A percentile compares a stretch with the other conserved stretches of the same genome.
phyloP scores from a whole-genome alignment of 2,797 vertebrate genomes.

The Gymnocypris eckloni region DNA sequence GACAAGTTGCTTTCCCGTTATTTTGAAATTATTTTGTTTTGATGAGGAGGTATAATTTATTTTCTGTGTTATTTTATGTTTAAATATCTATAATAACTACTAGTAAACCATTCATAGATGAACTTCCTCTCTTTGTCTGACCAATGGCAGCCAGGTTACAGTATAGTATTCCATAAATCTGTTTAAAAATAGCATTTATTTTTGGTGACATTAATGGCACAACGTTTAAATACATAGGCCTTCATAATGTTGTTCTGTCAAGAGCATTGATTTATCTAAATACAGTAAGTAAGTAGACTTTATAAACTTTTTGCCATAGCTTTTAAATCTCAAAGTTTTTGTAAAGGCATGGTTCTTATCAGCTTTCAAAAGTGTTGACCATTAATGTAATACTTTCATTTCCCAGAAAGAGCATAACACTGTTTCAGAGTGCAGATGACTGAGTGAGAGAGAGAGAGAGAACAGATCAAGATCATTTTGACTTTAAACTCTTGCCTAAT shows the following conservation, averaged over 20 bases:
- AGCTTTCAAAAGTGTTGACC: not conserved
- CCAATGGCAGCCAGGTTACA: not conserved
- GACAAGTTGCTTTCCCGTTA: not conserved
- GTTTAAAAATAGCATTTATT: not conserved
- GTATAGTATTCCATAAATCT: not conserved
- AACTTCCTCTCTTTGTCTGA: not conserved
- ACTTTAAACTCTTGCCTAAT: slow-evolving; percentile 7
- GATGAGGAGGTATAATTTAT: not conserved
- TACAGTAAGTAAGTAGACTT: not conserved
- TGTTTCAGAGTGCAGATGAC: not conserved
- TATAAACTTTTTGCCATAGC: too few species aligned
- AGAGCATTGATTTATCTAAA: not conserved
- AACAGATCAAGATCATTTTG: not conserved
- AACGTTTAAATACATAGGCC: not conserved
- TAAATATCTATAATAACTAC: not conserved
- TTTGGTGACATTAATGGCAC: not conserved
- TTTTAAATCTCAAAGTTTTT: not conserved
- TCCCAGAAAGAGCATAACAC: not conserved
- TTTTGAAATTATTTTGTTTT: slow-evolving; percentile 1
- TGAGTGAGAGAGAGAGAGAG: not conserved
- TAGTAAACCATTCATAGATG: not conserved
- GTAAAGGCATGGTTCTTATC: not conserved
- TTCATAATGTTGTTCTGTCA: slow-evolving; percentile 3
- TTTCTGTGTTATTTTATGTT: not conserved
- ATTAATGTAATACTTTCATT: not conserved